These are phyloP conservation scores for Aporophyla nigra DNA, from an alignment of 2,888 invertebrate genomes.

Conservation along the genomic window DNA sequence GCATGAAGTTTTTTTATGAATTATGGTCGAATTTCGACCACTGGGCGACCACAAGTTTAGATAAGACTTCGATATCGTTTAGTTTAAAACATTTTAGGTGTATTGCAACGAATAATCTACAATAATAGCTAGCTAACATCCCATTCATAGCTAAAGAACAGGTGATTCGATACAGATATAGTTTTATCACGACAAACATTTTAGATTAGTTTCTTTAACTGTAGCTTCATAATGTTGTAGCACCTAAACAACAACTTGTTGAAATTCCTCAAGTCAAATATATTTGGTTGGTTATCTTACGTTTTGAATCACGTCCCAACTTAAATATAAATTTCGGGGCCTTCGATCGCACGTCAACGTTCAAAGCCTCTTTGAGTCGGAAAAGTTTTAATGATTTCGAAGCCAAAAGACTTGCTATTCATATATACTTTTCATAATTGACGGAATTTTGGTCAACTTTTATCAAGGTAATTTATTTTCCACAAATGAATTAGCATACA, in stretches of 20 bases:
- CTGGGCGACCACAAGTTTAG: too few relatives aligned
- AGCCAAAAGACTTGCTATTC: constrained; percentile 59
- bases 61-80: neutral
- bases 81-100: constrained; percentile 5
- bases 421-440: constrained; percentile 60
- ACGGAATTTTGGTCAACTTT: constrained; percentile 54
- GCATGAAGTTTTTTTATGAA: too few relatives aligned
- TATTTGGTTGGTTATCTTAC: constrained; percentile 47
- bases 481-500: constrained; percentile 40
- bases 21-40: too few relatives aligned
- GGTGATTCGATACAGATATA: constrained; percentile 3
- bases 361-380: constrained; percentile 70
- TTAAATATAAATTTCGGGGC: constrained; percentile 61
- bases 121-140: constrained; percentile 25
- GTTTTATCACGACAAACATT: constrained; percentile 25
- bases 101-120: constrained; percentile 2
- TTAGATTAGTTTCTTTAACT: constrained; percentile 9
- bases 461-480: constrained; percentile 40
- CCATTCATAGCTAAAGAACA: constrained; percentile 12
- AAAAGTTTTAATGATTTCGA: constrained; percentile 81
- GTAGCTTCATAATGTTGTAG: constrained; percentile 7
- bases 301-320: constrained; percentile 51
- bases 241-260: constrained; percentile 26
- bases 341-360: constrained; percentile 65
- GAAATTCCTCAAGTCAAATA: constrained; percentile 45